Evolutionary conservation across 2,113 vertebrate species (phyloP), one percentile per base, ranked within the genome.

Genomic region (Sphaerodactylus townsendi): DNA sequence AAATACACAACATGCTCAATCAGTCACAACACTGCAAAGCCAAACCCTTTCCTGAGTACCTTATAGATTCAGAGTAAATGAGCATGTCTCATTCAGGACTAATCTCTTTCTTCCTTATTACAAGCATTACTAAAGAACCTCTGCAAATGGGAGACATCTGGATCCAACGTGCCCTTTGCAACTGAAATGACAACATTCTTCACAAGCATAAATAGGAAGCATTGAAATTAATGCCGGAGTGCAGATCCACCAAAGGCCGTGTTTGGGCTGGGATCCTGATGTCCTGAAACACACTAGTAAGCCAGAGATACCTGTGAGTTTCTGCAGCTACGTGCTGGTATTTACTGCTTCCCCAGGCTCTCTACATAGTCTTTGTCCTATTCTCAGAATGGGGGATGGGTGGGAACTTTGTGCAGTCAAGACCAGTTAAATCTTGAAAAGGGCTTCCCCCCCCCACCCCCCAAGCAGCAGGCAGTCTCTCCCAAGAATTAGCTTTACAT

Each of bases 311-410:
- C 37, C 30, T 62, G 19, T 4, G 69, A 64, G 46, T 84, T 41
- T 5, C 81, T 14, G 0, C 0, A 69, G 85, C 81, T 81, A 23
- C 28, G 37, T 28, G 48, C 73, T 50, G 53, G 37, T 46, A 78
- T 35, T 85, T 84, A 46, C 48, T 64, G 85, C 69, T 84, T 33
- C 11, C 41, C 78, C 87, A 46, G 87, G 74, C 77, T 85, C 81
- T 82, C 83, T 33, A 15, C 64, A 75, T 44, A 6, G 78, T 88
- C 85, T 85, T 89, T 81, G 81, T 90, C 71, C 81, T 64, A 4
- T 85, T 90, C 86, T 81, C 87, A 87, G 89, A 88, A 70, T 88
- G 89, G 91, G 91, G 88, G 86, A 90, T 87, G 88, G 82, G 92
- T 94, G 92, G 90, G 87, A 95, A 93, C 77, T 0, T 80, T 56